A percentile compares a stretch with the other conserved stretches of the same genome.
Conservation (phyloP, 2,113 vertebrate species). For the Apeltes quadracus region DNA sequence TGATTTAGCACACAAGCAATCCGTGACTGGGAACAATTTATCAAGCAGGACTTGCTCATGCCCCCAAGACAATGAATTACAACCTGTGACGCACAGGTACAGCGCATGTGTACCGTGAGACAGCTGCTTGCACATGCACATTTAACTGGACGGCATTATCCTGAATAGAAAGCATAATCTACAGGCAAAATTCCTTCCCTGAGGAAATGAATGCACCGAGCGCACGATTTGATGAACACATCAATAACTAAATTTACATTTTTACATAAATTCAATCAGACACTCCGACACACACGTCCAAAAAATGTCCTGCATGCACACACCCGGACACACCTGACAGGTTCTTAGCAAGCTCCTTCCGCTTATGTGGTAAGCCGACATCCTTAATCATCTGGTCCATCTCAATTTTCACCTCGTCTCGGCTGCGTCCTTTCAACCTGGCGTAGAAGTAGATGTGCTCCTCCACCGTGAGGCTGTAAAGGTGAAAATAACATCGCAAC, state of each 20-base stretch:
- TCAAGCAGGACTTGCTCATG: conserved; percentile 59
- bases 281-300: neutral
- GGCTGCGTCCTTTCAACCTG: conserved; percentile 87
- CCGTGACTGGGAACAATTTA: conserved; percentile 67
- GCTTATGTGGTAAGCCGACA: conserved; percentile 92
- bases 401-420: conserved; percentile 86
- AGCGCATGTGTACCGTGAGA: conserved; percentile 16
- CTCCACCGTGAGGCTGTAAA: conserved; percentile 91
- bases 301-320: conserved; percentile 10
- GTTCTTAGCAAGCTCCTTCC: conserved; percentile 87
- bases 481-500: conserved; percentile 11
- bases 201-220: conserved; percentile 13
- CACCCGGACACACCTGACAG: conserved; percentile 81
- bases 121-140: neutral
- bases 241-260: conserved; percentile 22
- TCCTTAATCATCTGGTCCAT: conserved; percentile 93
- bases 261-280: conserved; percentile 17
- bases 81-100: conserved; percentile 57
- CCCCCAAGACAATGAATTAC: conserved; percentile 70
- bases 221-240: neutral
- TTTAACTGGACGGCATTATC: conserved; percentile 11
- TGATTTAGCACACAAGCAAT: conserved; percentile 70
- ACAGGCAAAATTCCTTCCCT: conserved; percentile 15
- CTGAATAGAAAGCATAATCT: conserved; percentile 36
- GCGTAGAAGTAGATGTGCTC: conserved; percentile 99